These are phyloP conservation scores for Coronaproctus castanopsis DNA, from an alignment of 2,888 invertebrate species.

Conservation along the genomic window DNA sequence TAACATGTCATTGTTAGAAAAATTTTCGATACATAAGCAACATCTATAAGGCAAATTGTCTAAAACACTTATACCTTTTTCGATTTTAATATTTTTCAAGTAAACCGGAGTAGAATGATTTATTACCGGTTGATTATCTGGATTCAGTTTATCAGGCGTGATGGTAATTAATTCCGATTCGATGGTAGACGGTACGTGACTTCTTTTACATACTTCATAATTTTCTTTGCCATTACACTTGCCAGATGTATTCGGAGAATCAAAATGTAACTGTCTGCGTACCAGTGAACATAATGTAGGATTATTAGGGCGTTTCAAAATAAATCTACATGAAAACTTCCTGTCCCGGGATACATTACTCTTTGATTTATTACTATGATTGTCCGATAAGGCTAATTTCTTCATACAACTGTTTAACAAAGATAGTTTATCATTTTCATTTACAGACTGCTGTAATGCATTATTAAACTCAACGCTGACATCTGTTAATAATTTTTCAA, in stretches of 20 bases:
- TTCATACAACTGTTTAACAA: too few species aligned
- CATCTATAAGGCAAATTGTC: conserved; percentile 19
- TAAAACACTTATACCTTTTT: not conserved
- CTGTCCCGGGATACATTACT: too few species aligned
- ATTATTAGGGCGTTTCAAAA: not conserved
- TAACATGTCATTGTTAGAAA: conserved; percentile 19
- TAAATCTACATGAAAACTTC: too few species aligned
- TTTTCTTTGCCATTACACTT: conserved; percentile 2
- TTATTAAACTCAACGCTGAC: not conserved
- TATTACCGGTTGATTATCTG: not conserved
- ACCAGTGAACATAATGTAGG: not conserved
- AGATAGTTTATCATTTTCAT: too few species aligned
- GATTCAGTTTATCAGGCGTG: not conserved
- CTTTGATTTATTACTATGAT: too few species aligned
- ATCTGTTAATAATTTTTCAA: conserved; percentile 13
- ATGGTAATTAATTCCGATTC: not conserved
- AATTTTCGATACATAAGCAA: conserved; percentile 20
- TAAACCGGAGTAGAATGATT: not conserved
- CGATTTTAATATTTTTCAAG: not conserved
- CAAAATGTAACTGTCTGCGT: conserved; percentile 18
- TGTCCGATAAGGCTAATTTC: too few species aligned
- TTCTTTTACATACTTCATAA: not conserved
- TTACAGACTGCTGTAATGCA: too few species aligned
- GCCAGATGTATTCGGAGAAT: conserved; percentile 14
- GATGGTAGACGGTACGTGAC: not conserved